Evolutionary conservation across 2,797 vertebrate species (phyloP).

Genomic region (Nothura maculosa): DNA sequence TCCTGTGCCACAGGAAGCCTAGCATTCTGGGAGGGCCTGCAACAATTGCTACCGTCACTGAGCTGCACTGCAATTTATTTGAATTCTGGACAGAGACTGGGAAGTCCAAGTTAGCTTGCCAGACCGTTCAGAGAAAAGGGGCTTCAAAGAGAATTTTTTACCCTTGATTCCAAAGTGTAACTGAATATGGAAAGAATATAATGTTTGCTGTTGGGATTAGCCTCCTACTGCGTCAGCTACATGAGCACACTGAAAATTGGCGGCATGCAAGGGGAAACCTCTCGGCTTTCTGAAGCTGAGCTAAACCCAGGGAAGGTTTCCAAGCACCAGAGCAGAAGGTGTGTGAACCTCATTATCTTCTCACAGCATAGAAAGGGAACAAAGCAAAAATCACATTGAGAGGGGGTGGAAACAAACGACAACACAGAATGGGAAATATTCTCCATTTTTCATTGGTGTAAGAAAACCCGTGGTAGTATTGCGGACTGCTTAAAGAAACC

Average conservation of each 20-base stretch:
- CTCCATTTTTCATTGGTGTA: not conserved
- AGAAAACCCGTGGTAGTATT: not conserved
- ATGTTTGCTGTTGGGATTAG: constrained; percentile 83
- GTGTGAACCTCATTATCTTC: constrained; percentile 35
- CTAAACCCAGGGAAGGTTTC: constrained; percentile 71
- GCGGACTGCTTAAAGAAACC: not conserved
- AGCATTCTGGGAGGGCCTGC: not conserved
- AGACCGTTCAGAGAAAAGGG: constrained; percentile 52
- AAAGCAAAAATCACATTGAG: constrained; percentile 40
- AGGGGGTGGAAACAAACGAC: constrained; percentile 33
- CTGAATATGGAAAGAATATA: constrained; percentile 71
- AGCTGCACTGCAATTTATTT: not conserved
- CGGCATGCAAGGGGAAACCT: constrained; percentile 44
- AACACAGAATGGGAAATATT: constrained; percentile 15
- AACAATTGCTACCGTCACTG: not conserved
- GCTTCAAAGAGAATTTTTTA: constrained; percentile 77
- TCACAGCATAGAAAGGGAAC: constrained; percentile 51
- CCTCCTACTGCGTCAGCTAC: constrained; percentile 63
- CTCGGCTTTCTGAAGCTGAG: constrained; percentile 62
- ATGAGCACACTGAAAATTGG: constrained; percentile 61
- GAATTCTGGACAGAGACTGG: constrained; percentile 43
- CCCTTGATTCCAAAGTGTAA: constrained; percentile 70
- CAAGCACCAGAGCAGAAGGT: constrained; percentile 60
- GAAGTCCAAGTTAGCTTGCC: constrained; percentile 65
- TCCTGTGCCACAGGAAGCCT: not conserved